Conservation (phyloP, 2,888 invertebrate genomes). For the Magallana nippona region DNA sequence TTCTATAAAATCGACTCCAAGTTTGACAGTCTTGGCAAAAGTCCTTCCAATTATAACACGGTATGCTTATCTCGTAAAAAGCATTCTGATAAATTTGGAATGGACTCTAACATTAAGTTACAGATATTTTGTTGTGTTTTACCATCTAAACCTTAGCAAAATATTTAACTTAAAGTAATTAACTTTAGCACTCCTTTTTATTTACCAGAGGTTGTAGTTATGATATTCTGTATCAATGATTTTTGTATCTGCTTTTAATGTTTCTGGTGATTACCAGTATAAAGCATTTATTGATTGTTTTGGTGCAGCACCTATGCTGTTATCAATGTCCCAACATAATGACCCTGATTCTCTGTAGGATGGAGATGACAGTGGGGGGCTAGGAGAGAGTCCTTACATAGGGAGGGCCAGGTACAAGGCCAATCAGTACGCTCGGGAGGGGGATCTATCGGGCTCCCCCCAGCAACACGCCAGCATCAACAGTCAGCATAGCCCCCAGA, state of each 20-base stretch:
- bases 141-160: too few species aligned
- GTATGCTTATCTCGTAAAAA: conserved; percentile 32
- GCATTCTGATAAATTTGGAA: background rate
- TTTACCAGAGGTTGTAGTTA: too few species aligned
- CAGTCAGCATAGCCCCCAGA: conserved; percentile 50
- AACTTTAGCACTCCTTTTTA: too few species aligned
- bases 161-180: too few species aligned
- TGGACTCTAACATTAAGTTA: too few species aligned
- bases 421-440: conserved; percentile 70
- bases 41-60: conserved; percentile 59
- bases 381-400: conserved; percentile 78
- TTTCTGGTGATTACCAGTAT: too few species aligned
- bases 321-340: background rate
- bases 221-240: too few species aligned
- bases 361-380: conserved; percentile 70
- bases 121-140: too few species aligned
- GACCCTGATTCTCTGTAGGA: conserved; percentile 46
- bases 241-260: too few species aligned
- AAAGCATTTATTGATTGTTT: too few species aligned
- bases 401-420: conserved; percentile 76
- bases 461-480: conserved; percentile 56
- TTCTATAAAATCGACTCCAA: conserved; percentile 80
- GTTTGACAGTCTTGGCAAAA: conserved; percentile 76
- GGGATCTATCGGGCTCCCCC: conserved; percentile 58
- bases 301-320: too few species aligned